Percentiles rank a stretch among this genome's conserved stretches.
phyloP scores from a whole-genome alignment of 2,113 vertebrate genomes.

The Sander vitreus region DNA sequence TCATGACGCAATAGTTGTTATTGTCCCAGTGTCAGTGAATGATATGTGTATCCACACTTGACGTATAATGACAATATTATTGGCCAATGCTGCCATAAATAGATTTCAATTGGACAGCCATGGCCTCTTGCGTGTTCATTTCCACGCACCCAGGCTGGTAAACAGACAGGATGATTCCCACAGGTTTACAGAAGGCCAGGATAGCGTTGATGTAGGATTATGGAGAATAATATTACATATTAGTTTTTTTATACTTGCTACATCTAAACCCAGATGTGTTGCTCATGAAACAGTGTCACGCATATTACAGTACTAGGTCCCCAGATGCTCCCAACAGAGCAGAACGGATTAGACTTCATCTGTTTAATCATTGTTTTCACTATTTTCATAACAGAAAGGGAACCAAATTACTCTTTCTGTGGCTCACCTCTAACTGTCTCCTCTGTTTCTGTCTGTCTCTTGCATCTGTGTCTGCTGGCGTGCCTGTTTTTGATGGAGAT shows the following conservation, averaged over 20 bases:
- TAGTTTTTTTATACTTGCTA: neutral
- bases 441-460: neutral
- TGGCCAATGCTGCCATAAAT: conserved; percentile 44
- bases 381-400: conserved; percentile 11
- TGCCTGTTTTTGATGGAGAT: neutral
- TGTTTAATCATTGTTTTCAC: conserved; percentile 43
- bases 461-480: neutral
- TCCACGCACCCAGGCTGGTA: neutral
- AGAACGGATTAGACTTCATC: conserved; percentile 51
- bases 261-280: conserved; percentile 31
- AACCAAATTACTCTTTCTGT: neutral
- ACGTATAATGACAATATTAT: conserved; percentile 1
- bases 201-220: conserved; percentile 28
- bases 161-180: conserved; percentile 30
- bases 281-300: conserved; percentile 35
- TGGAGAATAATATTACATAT: conserved; percentile 5
- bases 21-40: conserved; percentile 47
- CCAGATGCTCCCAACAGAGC: conserved; percentile 27
- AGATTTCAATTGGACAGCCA: conserved; percentile 19
- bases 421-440: neutral
- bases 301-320: conserved; percentile 15
- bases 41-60: conserved; percentile 6
- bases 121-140: neutral
- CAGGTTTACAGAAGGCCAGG: conserved; percentile 1
- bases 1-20: conserved; percentile 79